A percentile compares a stretch with the other conserved stretches of the same genome.
Evolutionary conservation across 2,797 vertebrate genomes (phyloP).

Genomic region (Gorsachius magnificus): DNA sequence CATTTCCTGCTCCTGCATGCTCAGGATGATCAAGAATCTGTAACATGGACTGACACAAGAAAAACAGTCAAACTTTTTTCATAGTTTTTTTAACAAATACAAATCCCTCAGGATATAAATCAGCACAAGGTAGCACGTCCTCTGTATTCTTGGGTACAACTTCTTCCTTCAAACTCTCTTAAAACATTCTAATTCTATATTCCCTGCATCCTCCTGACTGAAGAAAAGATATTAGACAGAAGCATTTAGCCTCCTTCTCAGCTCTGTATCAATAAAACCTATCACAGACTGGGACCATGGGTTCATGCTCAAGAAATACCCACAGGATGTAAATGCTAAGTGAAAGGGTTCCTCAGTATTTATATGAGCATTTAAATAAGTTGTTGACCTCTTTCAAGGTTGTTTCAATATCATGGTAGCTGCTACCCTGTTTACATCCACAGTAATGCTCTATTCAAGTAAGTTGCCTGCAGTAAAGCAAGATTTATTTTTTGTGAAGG

Average conservation of each 20-base stretch:
- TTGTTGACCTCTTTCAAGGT: background rate
- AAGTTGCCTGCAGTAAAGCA: background rate
- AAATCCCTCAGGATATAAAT: background rate
- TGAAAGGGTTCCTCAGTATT: background rate
- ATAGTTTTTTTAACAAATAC: background rate
- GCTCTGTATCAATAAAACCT: background rate
- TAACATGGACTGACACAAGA: background rate
- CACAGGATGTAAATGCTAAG: background rate
- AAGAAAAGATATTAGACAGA: background rate
- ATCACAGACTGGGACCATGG: background rate
- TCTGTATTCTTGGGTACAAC: background rate
- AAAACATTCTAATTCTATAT: background rate
- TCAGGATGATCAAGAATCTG: background rate
- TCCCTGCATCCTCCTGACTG: background rate
- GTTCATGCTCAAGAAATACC: background rate
- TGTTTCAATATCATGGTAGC: background rate
- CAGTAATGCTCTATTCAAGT: background rate
- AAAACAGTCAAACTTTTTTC: background rate
- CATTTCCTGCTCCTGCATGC: background rate
- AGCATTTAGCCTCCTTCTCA: background rate
- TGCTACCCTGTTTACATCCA: background rate
- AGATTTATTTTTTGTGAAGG: background rate
- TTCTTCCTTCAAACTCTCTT: background rate
- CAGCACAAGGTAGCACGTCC: background rate
- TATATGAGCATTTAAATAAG: background rate